Conservation (phyloP, 2,888 invertebrate genomes). For the Agonopterix arenella region DNA sequence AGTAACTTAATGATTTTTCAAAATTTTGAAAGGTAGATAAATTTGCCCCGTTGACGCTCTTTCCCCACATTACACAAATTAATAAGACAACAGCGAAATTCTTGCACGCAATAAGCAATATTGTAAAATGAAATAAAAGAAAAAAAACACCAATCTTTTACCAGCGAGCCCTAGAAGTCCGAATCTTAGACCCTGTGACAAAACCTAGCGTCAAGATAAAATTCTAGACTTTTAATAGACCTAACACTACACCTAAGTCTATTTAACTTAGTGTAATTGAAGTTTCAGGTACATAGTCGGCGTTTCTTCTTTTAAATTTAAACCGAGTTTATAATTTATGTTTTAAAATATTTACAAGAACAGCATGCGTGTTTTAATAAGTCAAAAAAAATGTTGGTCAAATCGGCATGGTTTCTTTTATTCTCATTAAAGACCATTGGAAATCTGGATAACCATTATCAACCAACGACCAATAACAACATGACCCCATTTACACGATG, state of each 20-base stretch:
- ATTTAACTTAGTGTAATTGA: constrained; percentile 71
- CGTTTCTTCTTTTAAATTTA: constrained; percentile 39
- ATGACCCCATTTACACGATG: too few relatives aligned
- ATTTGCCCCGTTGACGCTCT: too few relatives aligned
- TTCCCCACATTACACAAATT: neutral
- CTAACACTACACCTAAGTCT: constrained; percentile 64
- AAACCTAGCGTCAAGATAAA: constrained; percentile 64
- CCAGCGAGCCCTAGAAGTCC: constrained; percentile 27
- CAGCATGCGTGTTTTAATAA: constrained; percentile 29
- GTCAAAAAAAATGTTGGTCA: constrained; percentile 16
- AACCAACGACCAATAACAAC: too few relatives aligned
- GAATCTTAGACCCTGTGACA: constrained; percentile 65
- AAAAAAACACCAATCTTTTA: constrained; percentile 21
- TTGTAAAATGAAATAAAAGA: constrained; percentile 13
- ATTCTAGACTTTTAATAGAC: constrained; percentile 55
- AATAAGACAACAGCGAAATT: constrained; percentile 51
- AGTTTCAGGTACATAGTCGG: constrained; percentile 73
- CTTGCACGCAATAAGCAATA: constrained; percentile 21
- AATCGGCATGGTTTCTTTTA: too few relatives aligned
- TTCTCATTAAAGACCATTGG: too few relatives aligned
- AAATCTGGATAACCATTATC: too few relatives aligned
- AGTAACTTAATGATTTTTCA: too few relatives aligned
- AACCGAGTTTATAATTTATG: constrained; percentile 36
- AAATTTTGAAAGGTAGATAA: too few relatives aligned
- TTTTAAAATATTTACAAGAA: constrained; percentile 39